phyloP scores from a whole-genome alignment of 2,797 vertebrate species.

The Novumbra hubbsi region DNA sequence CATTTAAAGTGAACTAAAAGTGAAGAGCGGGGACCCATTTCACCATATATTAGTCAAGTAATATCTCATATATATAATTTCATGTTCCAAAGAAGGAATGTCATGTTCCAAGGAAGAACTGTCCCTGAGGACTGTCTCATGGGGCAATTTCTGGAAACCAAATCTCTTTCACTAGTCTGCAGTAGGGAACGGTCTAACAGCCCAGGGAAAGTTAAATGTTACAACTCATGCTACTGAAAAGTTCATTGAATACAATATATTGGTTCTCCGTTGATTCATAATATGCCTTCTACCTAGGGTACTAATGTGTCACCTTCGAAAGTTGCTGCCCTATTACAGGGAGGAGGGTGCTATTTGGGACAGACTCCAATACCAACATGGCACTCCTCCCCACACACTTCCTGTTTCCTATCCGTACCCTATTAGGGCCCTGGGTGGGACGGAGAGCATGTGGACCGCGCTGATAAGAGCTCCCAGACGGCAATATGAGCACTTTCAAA shows the following conservation, averaged over 20 bases:
- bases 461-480: conserved; percentile 1
- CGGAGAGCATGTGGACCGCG: not conserved
- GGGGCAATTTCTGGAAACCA: not conserved
- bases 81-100: not conserved
- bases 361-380: not conserved
- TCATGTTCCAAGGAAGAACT: not conserved
- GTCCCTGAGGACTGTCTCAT: not conserved
- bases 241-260: not conserved
- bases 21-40: not conserved
- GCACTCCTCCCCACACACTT: not conserved
- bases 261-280: not conserved
- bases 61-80: not conserved
- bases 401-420: conserved; percentile 8
- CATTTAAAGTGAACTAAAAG: not conserved
- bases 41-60: not conserved
- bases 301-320: not conserved
- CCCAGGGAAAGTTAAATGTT: no score
- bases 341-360: not conserved
- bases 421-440: not conserved
- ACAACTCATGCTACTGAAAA: not conserved
- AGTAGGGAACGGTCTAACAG: not conserved
- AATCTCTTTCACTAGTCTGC: not conserved
- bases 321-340: not conserved
- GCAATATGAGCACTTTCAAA: not conserved
- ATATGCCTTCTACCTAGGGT: not conserved